Conservation (phyloP, 2,888 invertebrate genomes). For the Uropetala carovei region DNA sequence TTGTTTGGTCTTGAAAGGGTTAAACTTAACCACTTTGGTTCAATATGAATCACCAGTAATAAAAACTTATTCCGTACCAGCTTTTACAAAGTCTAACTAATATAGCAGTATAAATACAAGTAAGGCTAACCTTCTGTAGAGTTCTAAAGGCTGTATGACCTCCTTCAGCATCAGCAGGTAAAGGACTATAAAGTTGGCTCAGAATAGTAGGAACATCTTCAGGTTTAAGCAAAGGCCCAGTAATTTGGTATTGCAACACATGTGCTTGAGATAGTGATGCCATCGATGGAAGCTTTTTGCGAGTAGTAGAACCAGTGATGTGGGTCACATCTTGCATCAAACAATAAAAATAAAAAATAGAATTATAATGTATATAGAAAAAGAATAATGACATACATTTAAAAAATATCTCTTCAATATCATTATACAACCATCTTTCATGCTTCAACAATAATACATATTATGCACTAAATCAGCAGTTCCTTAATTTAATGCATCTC, state of each 20-base stretch:
- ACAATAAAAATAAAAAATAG: no score
- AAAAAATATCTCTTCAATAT: no score
- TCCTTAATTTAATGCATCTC: no score
- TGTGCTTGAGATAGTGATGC: background rate
- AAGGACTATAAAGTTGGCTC: constrained; percentile 33
- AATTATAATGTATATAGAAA: no score
- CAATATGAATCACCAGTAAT: background rate
- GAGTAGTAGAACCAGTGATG: background rate
- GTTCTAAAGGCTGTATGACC: constrained; percentile 41
- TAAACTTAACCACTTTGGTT: background rate
- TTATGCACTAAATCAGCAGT: no score
- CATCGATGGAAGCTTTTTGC: constrained; percentile 36
- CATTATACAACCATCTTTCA: no score
- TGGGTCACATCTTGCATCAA: background rate
- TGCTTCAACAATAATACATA: no score
- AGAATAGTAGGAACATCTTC: constrained; percentile 51
- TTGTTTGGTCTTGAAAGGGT: no score
- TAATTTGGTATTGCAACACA: background rate
- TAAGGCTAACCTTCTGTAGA: constrained; percentile 35
- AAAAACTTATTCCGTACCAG: background rate
- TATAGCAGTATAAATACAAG: background rate
- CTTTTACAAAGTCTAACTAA: background rate
- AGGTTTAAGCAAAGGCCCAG: constrained; percentile 33
- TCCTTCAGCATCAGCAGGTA: constrained; percentile 14
- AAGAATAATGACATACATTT: no score